These are phyloP conservation scores for Volucella inanis DNA, from an alignment of 2,888 invertebrate genomes.

Conservation along the genomic window DNA sequence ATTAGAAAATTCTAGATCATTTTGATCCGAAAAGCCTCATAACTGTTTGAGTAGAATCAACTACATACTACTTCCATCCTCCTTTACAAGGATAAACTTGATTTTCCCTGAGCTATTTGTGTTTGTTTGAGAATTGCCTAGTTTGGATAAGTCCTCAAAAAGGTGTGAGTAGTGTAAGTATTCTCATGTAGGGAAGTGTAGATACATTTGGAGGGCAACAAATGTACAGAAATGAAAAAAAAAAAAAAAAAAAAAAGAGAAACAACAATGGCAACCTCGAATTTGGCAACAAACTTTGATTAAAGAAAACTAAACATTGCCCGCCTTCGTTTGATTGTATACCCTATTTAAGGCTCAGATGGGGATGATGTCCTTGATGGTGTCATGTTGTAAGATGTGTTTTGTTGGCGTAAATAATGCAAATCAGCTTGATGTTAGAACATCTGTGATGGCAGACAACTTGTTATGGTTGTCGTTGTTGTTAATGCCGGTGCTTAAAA, in stretches of 20 bases:
- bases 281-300: slow-evolving; percentile 54
- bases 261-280: slow-evolving; percentile 44
- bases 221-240: too few relatives aligned
- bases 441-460: slow-evolving; percentile 47
- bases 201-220: too few relatives aligned
- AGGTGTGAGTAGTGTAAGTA: too few relatives aligned
- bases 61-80: too few relatives aligned
- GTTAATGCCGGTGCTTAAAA: slow-evolving; percentile 15
- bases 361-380: slow-evolving; percentile 10
- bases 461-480: neutral
- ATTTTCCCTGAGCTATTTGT: slow-evolving; percentile 40
- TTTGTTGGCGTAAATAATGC: slow-evolving; percentile 63
- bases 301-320: slow-evolving; percentile 62
- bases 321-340: neutral
- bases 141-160: neutral
- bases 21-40: slow-evolving; percentile 47
- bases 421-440: slow-evolving; percentile 65
- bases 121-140: slow-evolving; percentile 3
- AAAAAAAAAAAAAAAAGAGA: neutral
- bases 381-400: slow-evolving; percentile 39
- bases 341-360: neutral
- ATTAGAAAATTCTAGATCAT: slow-evolving; percentile 60
- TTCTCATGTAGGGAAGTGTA: too few relatives aligned
- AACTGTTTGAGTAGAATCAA: slow-evolving; percentile 26
- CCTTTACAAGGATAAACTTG: slow-evolving; percentile 20